Evolutionary conservation across 2,113 vertebrate species (phyloP).

Genomic region (Ondatra zibethicus): DNA sequence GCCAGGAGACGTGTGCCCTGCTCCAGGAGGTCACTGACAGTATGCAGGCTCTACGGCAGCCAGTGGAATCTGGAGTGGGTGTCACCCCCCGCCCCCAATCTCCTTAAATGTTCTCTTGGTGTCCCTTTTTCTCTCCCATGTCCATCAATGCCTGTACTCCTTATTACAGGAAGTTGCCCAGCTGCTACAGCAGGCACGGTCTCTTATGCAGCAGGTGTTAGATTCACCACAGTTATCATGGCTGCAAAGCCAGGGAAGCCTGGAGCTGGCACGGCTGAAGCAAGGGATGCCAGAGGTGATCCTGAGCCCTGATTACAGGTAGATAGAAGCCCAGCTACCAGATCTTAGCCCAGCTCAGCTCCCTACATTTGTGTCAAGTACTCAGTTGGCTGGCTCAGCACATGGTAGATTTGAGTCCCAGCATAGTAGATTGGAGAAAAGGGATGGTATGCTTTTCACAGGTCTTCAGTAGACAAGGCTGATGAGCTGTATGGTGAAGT

Average conservation of each 20-base stretch:
- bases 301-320: constrained; percentile 89
- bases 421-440: neutral
- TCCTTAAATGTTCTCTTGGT: neutral
- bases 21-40: constrained; percentile 89
- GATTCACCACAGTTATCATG: constrained; percentile 89
- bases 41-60: constrained; percentile 85
- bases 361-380: neutral
- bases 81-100: neutral
- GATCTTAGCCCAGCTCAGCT: neutral
- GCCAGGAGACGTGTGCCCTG: constrained; percentile 87
- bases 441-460: constrained; percentile 65
- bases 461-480: constrained; percentile 88
- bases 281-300: constrained; percentile 89
- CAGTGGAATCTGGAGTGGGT: constrained; percentile 87
- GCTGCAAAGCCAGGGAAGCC: constrained; percentile 93
- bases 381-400: neutral
- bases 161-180: constrained; percentile 88
- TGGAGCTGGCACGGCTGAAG: constrained; percentile 89
- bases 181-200: constrained; percentile 85
- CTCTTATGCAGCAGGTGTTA: constrained; percentile 91
- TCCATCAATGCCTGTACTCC: neutral
- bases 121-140: neutral
- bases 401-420: neutral
- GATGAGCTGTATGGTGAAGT: constrained; percentile 89
- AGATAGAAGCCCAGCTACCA: neutral